phyloP scores from a whole-genome alignment of 1,140 invertebrate genomes.

The Argopecten irradians region DNA sequence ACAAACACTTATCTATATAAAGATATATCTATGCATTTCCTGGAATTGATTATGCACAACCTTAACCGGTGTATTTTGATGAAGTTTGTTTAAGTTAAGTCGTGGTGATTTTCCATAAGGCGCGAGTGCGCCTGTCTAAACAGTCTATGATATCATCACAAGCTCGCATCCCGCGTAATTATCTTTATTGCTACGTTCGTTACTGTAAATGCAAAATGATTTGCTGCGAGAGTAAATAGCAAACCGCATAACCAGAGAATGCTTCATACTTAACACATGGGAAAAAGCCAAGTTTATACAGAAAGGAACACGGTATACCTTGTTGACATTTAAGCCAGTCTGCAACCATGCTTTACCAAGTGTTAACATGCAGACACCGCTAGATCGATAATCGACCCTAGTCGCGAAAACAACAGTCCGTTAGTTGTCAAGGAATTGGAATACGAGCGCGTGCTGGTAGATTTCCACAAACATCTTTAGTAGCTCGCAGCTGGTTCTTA shows the following conservation, averaged over 20 bases:
- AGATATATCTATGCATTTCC: not conserved
- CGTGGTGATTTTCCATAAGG: not conserved
- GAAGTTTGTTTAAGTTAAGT: not conserved
- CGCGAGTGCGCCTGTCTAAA: not conserved
- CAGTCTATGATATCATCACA: not conserved
- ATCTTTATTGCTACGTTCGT: not conserved
- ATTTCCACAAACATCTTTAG: not conserved
- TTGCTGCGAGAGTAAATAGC: not conserved
- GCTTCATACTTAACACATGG: not conserved
- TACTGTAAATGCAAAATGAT: not conserved
- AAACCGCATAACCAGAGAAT: not conserved
- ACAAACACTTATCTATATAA: not conserved
- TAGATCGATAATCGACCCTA: not conserved
- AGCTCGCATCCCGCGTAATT: not conserved
- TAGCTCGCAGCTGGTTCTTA: not conserved
- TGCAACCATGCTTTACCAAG: not conserved
- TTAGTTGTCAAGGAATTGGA: not conserved
- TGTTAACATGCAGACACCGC: not conserved
- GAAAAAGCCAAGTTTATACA: too few relatives aligned
- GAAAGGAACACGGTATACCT: not conserved
- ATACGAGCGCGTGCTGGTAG: not conserved
- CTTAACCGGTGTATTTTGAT: not conserved
- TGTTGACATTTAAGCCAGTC: not conserved
- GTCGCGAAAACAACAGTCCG: not conserved
- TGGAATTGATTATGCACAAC: not conserved